phyloP scores from a whole-genome alignment of 2,113 vertebrate species.

The Eurypyga helias region DNA sequence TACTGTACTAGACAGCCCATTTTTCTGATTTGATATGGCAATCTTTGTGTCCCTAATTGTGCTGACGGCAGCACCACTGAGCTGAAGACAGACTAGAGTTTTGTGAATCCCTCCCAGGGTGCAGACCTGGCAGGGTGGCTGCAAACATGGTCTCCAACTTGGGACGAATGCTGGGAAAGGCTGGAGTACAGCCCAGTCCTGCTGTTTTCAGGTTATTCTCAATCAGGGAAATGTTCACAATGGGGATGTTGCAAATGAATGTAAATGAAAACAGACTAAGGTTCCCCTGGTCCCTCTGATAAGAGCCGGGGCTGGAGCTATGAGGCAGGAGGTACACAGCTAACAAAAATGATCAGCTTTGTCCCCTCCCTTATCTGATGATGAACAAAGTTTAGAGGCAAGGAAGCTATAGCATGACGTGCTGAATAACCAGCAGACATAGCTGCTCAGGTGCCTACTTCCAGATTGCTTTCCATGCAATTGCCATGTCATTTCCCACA shows the following conservation, averaged over 20 bases:
- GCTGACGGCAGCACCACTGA: background rate
- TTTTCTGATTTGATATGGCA: background rate
- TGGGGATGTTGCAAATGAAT: background rate
- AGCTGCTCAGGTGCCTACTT: background rate
- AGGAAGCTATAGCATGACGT: background rate
- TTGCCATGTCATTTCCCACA: accelerated
- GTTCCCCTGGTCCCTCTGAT: background rate
- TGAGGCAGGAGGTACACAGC: background rate
- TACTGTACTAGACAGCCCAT: background rate
- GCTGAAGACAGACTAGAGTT: background rate
- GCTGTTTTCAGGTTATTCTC: background rate
- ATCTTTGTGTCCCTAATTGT: background rate
- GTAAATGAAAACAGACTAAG: background rate
- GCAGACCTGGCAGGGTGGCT: background rate
- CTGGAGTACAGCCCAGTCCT: background rate
- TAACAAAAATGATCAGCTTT: background rate
- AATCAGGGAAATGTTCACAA: background rate
- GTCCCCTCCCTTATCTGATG: background rate
- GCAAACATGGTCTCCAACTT: background rate
- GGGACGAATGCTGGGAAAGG: background rate
- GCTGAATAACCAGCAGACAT: background rate
- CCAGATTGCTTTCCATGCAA: background rate
- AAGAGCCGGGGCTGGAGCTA: background rate
- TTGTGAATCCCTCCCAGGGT: background rate
- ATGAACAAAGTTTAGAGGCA: background rate